Base-by-base conservation (phyloP, 2,888 invertebrate genomes). In the Brassicogethes aeneus region DNA sequence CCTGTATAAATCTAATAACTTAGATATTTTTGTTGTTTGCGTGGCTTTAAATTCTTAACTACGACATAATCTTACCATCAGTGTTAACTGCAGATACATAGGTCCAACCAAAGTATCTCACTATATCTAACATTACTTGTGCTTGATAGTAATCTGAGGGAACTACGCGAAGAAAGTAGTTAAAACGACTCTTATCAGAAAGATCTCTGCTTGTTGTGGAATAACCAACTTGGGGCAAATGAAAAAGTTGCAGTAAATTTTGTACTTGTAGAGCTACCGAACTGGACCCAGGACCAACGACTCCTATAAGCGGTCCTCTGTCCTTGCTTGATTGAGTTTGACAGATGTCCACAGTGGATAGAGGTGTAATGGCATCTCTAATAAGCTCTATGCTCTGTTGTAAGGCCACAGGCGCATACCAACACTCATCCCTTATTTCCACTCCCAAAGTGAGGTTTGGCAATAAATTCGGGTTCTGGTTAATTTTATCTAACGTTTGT, bases 91-190 rank as follows among this genome's bases (percentile, higher is more conserved):
- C 80, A 33, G 83, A 82, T 31, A 87, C 80, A 63, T 86, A 87
- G 5, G 82, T 85, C 86, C 86, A 87, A 64, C 83, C 82, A 66
- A 79, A 77, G 44, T 73, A 70, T 44, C 71, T 70, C 34, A 84
- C 75, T 44, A 83, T 69, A 57, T 84, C 82, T 48, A 82, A 71
- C 60, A 87, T 76, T 37, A 82, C 80, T 58, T 80, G 77, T 12
- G 85, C 85, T 68, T 86, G 86, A 66, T 81, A 81, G 52, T 75
- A 77, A 68, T 87, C 86, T 0, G 83, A 81, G 8, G 86, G 86
- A 32, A 86, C 85, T 16, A 86, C 85, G 29, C 87, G 73, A 56
- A 85, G 71, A 67, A 86, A 87, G 55, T 84, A 85, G 55, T 80
- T 77, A 68, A 80, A 87, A 47, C 82, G 70, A 48, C 75, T 77